A percentile compares a stretch with the other conserved stretches of the same genome.
Conservation (phyloP, 1,140 invertebrate genomes). For the Scaptomyza hsui region DNA sequence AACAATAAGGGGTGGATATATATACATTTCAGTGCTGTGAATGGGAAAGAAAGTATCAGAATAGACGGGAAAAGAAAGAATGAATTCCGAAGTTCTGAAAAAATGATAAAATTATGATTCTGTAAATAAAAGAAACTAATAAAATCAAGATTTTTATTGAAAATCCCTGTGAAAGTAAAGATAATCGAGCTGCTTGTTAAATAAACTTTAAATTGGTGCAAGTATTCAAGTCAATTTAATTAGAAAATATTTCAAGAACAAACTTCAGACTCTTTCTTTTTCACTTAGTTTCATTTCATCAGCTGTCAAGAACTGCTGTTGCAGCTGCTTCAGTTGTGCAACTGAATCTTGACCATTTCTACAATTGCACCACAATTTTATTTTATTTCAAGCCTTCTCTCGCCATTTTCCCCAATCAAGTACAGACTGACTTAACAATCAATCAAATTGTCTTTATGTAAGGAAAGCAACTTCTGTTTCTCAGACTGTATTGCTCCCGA, state of each 20-base stretch:
- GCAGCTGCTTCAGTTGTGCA: neutral
- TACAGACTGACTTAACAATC: constrained; percentile 56
- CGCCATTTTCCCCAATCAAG: neutral
- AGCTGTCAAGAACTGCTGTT: constrained; percentile 20
- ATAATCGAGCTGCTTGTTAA: too few species aligned
- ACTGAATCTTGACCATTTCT: constrained; percentile 1
- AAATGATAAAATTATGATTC: too few species aligned
- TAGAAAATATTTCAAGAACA: neutral
- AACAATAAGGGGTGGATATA: too few species aligned
- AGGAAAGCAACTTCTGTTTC: constrained; percentile 38
- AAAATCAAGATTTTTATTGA: too few species aligned
- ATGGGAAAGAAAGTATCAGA: neutral
- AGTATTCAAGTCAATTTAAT: neutral
- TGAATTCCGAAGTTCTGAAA: too few species aligned
- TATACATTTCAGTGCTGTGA: neutral
- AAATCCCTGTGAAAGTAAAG: too few species aligned
- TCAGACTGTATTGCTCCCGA: constrained; percentile 31
- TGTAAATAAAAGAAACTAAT: too few species aligned
- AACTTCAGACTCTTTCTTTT: neutral
- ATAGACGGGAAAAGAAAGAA: too few species aligned
- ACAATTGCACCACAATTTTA: constrained; percentile 20
- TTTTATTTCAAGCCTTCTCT: neutral
- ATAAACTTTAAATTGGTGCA: too few species aligned
- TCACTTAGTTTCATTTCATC: constrained; percentile 19
- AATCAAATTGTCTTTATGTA: constrained; percentile 66